phyloP scores from a whole-genome alignment of 2,888 invertebrate species.

The Salticus scenicus region DNA sequence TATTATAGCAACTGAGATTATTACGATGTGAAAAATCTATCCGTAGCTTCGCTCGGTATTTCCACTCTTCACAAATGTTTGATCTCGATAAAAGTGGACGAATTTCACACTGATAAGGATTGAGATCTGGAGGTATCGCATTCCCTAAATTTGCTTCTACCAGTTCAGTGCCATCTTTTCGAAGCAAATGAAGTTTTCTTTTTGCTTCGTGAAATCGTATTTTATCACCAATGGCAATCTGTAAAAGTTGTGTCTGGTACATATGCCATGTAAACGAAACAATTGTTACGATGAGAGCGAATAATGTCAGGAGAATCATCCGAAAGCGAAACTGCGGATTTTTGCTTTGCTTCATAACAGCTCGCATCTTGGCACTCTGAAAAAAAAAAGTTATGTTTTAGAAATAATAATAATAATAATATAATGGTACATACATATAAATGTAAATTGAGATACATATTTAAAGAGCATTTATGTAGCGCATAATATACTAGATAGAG shows the following conservation, averaged over 20 bases:
- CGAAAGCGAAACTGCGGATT: slow-evolving; percentile 70
- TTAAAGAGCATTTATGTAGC: no score
- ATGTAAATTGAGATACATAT: no score
- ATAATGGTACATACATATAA: no score
- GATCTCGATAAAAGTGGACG: slow-evolving; percentile 26
- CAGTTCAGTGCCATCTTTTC: slow-evolving; percentile 65
- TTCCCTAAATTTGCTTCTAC: slow-evolving; percentile 67
- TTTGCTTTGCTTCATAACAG: slow-evolving; percentile 68
- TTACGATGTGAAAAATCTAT: slow-evolving; percentile 60
- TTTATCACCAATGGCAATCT: slow-evolving; percentile 68
- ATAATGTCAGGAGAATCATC: slow-evolving; percentile 70
- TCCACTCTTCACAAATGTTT: slow-evolving; percentile 72
- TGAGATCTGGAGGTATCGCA: slow-evolving; percentile 69
- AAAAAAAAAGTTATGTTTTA: no score
- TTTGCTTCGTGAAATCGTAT: slow-evolving; percentile 68
- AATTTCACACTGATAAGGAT: slow-evolving; percentile 71
- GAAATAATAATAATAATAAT: no score
- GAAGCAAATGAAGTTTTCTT: slow-evolving; percentile 64
- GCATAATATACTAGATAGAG: no score
- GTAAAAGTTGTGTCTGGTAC: slow-evolving; percentile 68
- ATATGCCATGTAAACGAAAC: slow-evolving; percentile 71
- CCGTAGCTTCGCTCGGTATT: slow-evolving; percentile 71
- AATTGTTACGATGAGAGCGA: slow-evolving; percentile 58
- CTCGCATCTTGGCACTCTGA: slow-evolving; percentile 62
- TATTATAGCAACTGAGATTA: slow-evolving; percentile 82